Evolutionary conservation across 2,797 vertebrate genomes (phyloP), one percentile per base, ranked within the genome.

Genomic region (Nyctibius grandis): DNA sequence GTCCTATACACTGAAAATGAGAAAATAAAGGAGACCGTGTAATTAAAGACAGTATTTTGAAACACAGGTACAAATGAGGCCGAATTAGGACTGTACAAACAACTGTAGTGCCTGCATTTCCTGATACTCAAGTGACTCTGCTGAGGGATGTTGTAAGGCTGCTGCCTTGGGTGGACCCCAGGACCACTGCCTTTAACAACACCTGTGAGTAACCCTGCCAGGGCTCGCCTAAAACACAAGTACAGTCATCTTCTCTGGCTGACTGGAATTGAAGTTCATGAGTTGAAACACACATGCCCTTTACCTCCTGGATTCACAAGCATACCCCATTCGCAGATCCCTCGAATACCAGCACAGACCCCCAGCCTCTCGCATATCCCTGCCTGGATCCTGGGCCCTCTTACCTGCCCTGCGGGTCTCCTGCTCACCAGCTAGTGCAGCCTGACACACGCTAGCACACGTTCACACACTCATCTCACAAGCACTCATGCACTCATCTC

Each of bases 331-430:
- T 76, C 2, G 0, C 65, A 33, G 45, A 19, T 65, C 38, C 54
- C 31, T 57, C 6, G 0, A 42, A 44, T 5, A 48, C 18, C 56
- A 50, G 45, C 57, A 28, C 54, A 57, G 18, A 28, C 31, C 18
- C 48, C 29, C 57, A 42, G 42, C 7, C 45, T n/a, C 12, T 64
- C 23, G 40, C 21, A 10, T 60, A 5, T 31, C 38, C 45, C 61
- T 75, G 9, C 53, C 45, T 7, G 5, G 7, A 29, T 56, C 59
- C 61, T 33, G 34, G 29, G 31, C 38, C 13, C 28, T 75, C 20
- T 1, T 59, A 20, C 33, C 36, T 45, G 34, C 42, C 19, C 18
- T 22, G 0, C 1, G 0, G 8, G 12, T 84, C 57, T 60, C 18
- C 51, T 53, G 2, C 36, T 38, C 45, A 40, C 25, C 61, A 68